Evolutionary conservation across 2,888 invertebrate species (phyloP).

Genomic region (Sussaba pulchella): DNA sequence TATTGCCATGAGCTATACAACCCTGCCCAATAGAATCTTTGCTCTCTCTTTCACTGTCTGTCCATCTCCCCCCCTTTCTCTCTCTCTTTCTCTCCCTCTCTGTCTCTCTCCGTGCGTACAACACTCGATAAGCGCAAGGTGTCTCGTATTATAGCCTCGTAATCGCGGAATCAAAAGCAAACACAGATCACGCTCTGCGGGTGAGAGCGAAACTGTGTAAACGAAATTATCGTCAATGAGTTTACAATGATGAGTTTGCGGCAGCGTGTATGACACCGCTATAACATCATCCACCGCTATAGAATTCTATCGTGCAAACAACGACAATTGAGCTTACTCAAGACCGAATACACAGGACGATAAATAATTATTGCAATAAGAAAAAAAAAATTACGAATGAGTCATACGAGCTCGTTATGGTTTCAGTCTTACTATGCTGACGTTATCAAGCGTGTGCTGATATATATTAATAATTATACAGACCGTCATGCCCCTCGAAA

Average conservation of each 20-base stretch:
- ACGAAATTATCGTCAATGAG: constrained; percentile 17
- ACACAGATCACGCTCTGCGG: constrained; percentile 17
- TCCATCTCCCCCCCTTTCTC: too few species aligned
- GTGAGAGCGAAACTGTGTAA: constrained; percentile 14
- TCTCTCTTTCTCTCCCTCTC: too few species aligned
- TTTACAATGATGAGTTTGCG: constrained; percentile 23
- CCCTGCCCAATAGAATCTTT: neutral
- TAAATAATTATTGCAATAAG: constrained; percentile 3
- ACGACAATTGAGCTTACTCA: neutral
- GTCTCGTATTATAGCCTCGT: constrained; percentile 24
- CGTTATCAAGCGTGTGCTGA: too few species aligned
- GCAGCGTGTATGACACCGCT: neutral
- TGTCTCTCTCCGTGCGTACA: too few species aligned
- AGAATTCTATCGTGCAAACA: neutral
- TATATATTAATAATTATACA: too few species aligned
- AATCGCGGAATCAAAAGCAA: constrained; percentile 42
- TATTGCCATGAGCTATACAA: neutral
- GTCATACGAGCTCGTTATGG: too few species aligned
- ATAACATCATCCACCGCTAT: neutral
- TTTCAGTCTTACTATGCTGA: too few species aligned
- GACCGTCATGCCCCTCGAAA: too few species aligned
- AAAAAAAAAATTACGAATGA: constrained; percentile 7
- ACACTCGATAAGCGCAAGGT: neutral
- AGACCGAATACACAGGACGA: neutral
- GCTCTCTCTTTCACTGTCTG: neutral